Evolutionary conservation across 1,140 invertebrate species (phyloP).

Genomic region (Cepaea nemoralis): DNA sequence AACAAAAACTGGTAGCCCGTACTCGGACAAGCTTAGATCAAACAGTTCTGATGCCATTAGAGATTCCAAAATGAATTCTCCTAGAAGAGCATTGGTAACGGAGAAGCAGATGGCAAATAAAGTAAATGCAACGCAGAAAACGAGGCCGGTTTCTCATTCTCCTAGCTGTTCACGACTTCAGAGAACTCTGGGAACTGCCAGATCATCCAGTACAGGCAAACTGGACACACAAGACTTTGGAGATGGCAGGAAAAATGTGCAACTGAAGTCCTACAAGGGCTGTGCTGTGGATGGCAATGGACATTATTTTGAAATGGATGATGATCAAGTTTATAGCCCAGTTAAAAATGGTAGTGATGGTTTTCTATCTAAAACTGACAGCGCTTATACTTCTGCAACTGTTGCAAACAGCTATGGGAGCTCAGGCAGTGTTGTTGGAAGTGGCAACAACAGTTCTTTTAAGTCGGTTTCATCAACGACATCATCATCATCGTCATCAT

Average conservation of each 20-base stretch:
- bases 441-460: neutral
- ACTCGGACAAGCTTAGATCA: slow-evolving; percentile 4
- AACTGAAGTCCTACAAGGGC: neutral
- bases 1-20: neutral
- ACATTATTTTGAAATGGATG: neutral
- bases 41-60: slow-evolving; percentile 2
- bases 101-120: neutral
- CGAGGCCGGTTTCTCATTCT: slow-evolving; percentile 22
- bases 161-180: slow-evolving; percentile 20
- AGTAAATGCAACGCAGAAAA: neutral
- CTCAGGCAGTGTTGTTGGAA: neutral
- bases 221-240: neutral
- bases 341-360: slow-evolving; percentile 21
- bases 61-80: slow-evolving; percentile 2
- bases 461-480: neutral
- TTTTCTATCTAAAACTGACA: slow-evolving; percentile 1
- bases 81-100: neutral
- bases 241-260: neutral
- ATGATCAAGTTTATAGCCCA: neutral
- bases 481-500: slow-evolving; percentile 34
- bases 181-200: neutral
- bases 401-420: neutral
- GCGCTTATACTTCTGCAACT: neutral
- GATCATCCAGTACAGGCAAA: slow-evolving; percentile 12
- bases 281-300: neutral